These are phyloP conservation scores for Gorsachius magnificus DNA, from an alignment of 2,797 vertebrate species.

Conservation along the genomic window DNA sequence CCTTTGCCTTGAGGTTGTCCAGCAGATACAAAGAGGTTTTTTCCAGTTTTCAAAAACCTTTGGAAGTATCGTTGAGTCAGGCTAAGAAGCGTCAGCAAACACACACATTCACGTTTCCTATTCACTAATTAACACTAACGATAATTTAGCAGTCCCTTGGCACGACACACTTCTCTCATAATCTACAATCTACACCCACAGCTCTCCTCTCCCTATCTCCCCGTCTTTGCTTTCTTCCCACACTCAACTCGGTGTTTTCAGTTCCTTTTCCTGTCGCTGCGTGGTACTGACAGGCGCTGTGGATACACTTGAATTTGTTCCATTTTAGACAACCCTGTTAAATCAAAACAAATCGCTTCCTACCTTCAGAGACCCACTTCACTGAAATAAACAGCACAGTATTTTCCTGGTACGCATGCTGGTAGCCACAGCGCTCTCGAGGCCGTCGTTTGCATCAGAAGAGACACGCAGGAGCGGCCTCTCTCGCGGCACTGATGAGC, in stretches of 20 bases:
- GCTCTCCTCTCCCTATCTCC: background rate
- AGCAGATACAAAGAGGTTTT: background rate
- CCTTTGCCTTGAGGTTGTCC: background rate
- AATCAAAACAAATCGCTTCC: slow-evolving; percentile 42
- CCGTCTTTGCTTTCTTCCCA: background rate
- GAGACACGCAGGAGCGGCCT: background rate
- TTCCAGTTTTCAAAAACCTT: background rate
- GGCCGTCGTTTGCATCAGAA: background rate
- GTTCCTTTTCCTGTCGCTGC: background rate
- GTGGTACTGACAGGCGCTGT: background rate
- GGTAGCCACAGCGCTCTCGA: background rate
- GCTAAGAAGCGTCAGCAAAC: background rate
- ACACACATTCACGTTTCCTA: background rate
- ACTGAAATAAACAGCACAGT: background rate
- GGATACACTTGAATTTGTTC: background rate
- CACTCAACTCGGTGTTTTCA: rapidly evolving
- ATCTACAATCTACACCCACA: background rate
- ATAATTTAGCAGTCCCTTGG: background rate
- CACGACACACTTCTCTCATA: background rate
- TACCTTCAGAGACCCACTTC: background rate
- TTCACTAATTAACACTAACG: background rate
- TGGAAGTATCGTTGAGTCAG: background rate
- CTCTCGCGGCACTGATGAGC: background rate
- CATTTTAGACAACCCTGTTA: background rate
- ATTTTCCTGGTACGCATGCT: background rate